These are phyloP conservation scores for Adelges cooleyi DNA, from an alignment of 1,140 invertebrate genomes.

Conservation along the genomic window DNA sequence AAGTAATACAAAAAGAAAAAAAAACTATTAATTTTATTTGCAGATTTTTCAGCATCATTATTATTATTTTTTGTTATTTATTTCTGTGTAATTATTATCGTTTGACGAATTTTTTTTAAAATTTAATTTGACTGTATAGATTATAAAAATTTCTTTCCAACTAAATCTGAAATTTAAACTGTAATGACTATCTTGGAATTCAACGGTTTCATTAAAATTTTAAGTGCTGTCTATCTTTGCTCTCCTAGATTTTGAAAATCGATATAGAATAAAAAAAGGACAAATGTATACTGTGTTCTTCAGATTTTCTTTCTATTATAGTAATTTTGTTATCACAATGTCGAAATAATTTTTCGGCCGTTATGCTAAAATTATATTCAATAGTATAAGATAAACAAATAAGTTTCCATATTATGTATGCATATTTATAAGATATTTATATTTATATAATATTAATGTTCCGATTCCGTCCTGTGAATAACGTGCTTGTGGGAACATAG, in stretches of 20 bases:
- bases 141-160: background rate
- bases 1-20: background rate
- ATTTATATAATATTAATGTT: background rate
- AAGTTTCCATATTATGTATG: background rate
- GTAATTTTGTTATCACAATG: background rate
- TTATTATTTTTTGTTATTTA: too few species aligned
- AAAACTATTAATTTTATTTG: too few species aligned
- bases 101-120: too few species aligned
- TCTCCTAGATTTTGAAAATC: too few species aligned
- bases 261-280: too few species aligned
- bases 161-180: background rate
- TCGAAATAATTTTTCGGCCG: background rate
- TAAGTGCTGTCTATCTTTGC: too few species aligned
- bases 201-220: background rate
- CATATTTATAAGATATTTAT: background rate
- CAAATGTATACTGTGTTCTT: background rate
- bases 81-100: too few species aligned
- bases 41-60: too few species aligned
- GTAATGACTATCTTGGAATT: background rate
- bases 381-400: background rate
- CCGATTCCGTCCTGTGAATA: too few species aligned
- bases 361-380: background rate
- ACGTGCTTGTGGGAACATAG: too few species aligned
- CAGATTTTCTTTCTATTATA: background rate
- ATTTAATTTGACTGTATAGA: too few species aligned